Base-by-base conservation (phyloP, 2,888 invertebrate species). In the Brachypterus glaber region DNA sequence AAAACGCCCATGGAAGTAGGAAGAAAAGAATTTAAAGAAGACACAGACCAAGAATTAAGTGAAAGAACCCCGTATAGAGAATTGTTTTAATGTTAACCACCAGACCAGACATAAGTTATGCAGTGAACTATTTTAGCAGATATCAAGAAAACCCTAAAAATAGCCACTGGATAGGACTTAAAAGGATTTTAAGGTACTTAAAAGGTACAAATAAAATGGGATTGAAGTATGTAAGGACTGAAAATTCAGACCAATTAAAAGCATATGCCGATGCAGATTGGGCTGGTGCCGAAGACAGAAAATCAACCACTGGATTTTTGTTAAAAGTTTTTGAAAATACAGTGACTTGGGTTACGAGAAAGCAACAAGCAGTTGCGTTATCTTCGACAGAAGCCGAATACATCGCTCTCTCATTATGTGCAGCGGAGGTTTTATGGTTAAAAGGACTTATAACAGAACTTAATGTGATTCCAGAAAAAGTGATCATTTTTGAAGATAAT, bases 361-460 rank as follows among this genome's bases (percentile, higher is more conserved):
- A 48, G 40, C 60, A 60, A 40, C 36, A 42, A 16, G 35, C 47
- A 13, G 54, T 56, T 4, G 47, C 54, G 1, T 34, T 55, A 1
- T 57, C 58, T 13, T 53, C 55, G 1, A 55, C 57, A 7, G 57
- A 58, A 43, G 53, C 58, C 2, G 55, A 60, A 40, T 56, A 55
- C 39, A 40, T 57, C 4, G 53, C 58, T 2, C 37, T 56, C 13
- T 43, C 50, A 13, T 43, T 34, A 24, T 51, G 49, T 4, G 48
- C 44, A 5, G 32, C 44, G 14, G 55, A 59, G 32, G 24, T 48
- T 7, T 29, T 55, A 12, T 55, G 57, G 52, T 24, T 41, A 18
- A 16, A 13, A 16, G 15, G 18, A 17, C 26, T 38, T 24, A 26
- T 44, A n/a, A n/a, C n/a, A n/a, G n/a, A n/a, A n/a, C n/a, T n/a